These are phyloP conservation scores for Thera britannica DNA, from an alignment of 2,888 invertebrate species.

Conservation along the genomic window DNA sequence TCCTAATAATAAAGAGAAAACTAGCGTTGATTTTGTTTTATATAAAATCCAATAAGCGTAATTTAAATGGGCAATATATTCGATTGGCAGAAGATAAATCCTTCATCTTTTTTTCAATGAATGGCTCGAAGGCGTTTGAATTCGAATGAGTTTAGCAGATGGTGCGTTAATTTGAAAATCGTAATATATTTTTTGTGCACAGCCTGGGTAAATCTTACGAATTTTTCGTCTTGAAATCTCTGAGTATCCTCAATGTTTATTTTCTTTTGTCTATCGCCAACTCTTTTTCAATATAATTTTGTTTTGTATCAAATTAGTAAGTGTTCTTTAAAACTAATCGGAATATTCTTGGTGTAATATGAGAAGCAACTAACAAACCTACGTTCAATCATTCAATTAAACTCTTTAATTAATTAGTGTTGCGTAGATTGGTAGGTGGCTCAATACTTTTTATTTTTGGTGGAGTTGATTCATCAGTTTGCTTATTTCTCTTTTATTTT, in stretches of 20 bases:
- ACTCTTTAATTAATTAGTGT: constrained; percentile 49
- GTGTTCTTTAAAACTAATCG: no score
- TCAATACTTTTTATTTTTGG: no score
- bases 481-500: background rate
- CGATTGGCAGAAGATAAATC: constrained; percentile 42
- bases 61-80: constrained; percentile 41
- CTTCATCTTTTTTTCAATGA: constrained; percentile 43
- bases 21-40: constrained; percentile 21
- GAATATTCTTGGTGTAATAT: background rate
- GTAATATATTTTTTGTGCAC: constrained; percentile 20
- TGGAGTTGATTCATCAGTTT: background rate
- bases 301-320: no score
- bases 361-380: background rate
- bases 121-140: constrained; percentile 46
- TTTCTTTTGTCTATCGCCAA: background rate
- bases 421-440: constrained; percentile 26
- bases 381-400: constrained; percentile 54
- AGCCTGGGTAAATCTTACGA: background rate
- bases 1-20: constrained; percentile 24
- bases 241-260: background rate
- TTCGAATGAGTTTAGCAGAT: constrained; percentile 52
- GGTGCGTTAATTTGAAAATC: constrained; percentile 42
- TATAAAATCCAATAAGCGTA: constrained; percentile 30
- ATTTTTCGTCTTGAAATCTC: constrained; percentile 2
- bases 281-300: no score